Percentiles rank a stretch among this genome's conserved stretches.
Evolutionary conservation across 2,113 vertebrate genomes (phyloP).

Genomic region (Caranx ignobilis): DNA sequence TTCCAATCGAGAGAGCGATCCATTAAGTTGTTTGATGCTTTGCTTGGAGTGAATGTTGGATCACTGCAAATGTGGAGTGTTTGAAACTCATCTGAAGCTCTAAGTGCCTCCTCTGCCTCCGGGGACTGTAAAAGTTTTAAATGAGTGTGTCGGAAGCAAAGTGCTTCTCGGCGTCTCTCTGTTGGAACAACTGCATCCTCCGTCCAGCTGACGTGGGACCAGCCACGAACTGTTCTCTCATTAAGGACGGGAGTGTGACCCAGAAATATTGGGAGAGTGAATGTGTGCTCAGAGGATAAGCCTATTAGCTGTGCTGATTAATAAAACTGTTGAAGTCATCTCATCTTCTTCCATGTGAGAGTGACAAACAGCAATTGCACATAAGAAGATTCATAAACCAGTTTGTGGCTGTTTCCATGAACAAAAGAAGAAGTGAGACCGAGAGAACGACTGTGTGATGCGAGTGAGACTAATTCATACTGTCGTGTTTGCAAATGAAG

Average conservation of each 20-base stretch:
- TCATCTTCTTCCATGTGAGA: constrained; percentile 28
- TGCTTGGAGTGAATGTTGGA: background rate
- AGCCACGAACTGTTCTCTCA: constrained; percentile 30
- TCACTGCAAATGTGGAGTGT: background rate
- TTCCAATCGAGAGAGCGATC: constrained; percentile 1
- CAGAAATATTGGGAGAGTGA: constrained; percentile 32
- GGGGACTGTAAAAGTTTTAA: constrained; percentile 41
- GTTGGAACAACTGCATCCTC: constrained; percentile 30
- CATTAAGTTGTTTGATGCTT: constrained; percentile 16
- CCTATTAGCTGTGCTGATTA: constrained; percentile 10
- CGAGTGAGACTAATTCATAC: constrained; percentile 1
- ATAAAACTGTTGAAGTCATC: constrained; percentile 35
- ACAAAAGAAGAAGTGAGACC: constrained; percentile 2
- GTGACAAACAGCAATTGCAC: background rate
- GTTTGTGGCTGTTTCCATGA: background rate
- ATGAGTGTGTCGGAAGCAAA: constrained; percentile 36
- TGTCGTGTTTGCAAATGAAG: constrained; percentile 28
- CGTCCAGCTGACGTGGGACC: constrained; percentile 34
- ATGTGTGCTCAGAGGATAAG: constrained; percentile 33
- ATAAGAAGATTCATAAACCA: constrained; percentile 2
- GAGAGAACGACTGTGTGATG: constrained; percentile 6
- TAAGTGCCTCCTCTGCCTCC: constrained; percentile 18
- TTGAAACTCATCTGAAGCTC: constrained; percentile 39
- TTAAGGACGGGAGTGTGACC: constrained; percentile 39
- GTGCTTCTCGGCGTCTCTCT: constrained; percentile 38